These are phyloP conservation scores for Palythoa heliodiscus DNA, from an alignment of 92 coral and sea anemone genomes.

Conservation along the genomic window DNA sequence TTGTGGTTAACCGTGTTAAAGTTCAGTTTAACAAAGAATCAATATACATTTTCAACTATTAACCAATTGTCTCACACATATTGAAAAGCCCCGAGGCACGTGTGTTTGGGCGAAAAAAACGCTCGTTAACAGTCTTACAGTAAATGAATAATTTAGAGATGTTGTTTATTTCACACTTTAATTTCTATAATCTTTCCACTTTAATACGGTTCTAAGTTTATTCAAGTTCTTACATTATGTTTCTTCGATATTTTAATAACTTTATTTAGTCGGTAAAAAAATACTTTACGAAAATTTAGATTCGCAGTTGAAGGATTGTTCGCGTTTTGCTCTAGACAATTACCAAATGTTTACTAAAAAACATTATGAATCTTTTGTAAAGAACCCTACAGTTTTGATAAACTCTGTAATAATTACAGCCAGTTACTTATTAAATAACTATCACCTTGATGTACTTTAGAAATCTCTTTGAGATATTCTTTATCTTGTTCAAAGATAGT, in stretches of 20 bases:
- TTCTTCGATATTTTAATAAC: neutral
- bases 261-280: neutral
- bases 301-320: neutral
- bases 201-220: slow-evolving; percentile 1
- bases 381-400: slow-evolving; percentile 42
- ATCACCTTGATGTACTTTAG: slow-evolving; percentile 9
- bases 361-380: slow-evolving; percentile 33
- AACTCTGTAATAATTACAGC: slow-evolving; percentile 32
- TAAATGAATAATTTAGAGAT: slow-evolving; percentile 25
- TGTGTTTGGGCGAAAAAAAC: slow-evolving; percentile 12
- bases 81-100: slow-evolving; percentile 39
- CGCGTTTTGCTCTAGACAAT: neutral
- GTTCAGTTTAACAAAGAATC: slow-evolving; percentile 37
- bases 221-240: neutral
- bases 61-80: slow-evolving; percentile 30
- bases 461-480: neutral
- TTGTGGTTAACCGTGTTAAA: slow-evolving; percentile 42
- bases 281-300: neutral
- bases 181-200: neutral
- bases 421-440: slow-evolving; percentile 23
- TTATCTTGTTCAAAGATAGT: neutral
- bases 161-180: neutral
- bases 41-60: slow-evolving; percentile 25
- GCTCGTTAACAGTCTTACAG: slow-evolving; percentile 33
- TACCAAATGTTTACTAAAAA: slow-evolving; percentile 13